phyloP scores from a whole-genome alignment of 2,888 invertebrate species.

The Cephus pygmeus region DNA sequence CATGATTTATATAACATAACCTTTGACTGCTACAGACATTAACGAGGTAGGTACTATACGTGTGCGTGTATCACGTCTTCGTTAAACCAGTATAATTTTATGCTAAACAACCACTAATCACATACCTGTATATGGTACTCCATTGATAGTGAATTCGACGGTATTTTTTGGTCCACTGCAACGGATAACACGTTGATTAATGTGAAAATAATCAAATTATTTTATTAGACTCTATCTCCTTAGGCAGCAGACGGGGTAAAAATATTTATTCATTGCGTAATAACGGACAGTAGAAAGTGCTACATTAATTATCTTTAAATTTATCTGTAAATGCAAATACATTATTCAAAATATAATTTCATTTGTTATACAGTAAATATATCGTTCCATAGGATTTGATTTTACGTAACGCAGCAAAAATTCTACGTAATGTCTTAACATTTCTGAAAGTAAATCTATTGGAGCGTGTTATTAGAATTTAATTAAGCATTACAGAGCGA shows the following conservation, averaged over 20 bases:
- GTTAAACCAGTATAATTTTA: background rate
- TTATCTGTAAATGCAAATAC: background rate
- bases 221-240: background rate
- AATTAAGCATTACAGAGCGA: background rate
- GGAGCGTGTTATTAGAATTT: background rate
- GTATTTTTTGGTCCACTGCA: constrained; percentile 22
- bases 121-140: constrained; percentile 33
- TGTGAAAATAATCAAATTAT: background rate
- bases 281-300: background rate
- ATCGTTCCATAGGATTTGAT: background rate
- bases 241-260: background rate
- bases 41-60: background rate
- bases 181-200: background rate
- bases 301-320: background rate
- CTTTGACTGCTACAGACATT: background rate
- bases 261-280: background rate
- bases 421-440: background rate
- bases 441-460: background rate
- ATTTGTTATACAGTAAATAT: background rate
- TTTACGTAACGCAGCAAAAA: background rate
- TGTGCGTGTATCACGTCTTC: background rate
- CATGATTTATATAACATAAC: background rate
- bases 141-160: constrained; percentile 44
- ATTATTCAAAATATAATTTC: background rate
- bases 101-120: background rate